These are phyloP conservation scores for Archips xylosteana DNA, from an alignment of 2,888 invertebrate genomes.

Conservation along the genomic window DNA sequence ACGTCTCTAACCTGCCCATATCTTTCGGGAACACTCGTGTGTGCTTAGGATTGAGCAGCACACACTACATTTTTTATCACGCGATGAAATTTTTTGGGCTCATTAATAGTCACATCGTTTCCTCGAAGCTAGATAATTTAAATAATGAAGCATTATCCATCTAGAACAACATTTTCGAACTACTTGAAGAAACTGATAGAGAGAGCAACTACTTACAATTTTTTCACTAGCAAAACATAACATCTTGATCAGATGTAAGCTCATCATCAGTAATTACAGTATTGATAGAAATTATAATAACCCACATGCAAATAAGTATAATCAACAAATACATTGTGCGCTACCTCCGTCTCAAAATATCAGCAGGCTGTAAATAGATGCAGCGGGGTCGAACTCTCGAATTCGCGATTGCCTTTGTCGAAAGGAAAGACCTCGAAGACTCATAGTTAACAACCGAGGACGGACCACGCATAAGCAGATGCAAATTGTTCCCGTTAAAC, in stretches of 20 bases:
- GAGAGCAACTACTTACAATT: background rate
- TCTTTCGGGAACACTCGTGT: slow-evolving; percentile 77
- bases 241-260: background rate
- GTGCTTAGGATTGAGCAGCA: slow-evolving; percentile 68
- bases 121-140: background rate
- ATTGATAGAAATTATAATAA: background rate
- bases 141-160: background rate
- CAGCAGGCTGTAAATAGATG: slow-evolving; percentile 34
- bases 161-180: background rate
- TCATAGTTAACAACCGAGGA: slow-evolving; percentile 81
- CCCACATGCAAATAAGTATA: slow-evolving; percentile 26
- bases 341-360: slow-evolving; percentile 18
- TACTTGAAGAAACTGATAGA: background rate
- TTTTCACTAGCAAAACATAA: background rate
- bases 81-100: slow-evolving; percentile 30
- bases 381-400: slow-evolving; percentile 32
- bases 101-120: slow-evolving; percentile 16
- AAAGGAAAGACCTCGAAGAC: slow-evolving; percentile 61
- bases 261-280: background rate
- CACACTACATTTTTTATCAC: slow-evolving; percentile 48
- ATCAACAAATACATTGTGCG: slow-evolving; percentile 19
- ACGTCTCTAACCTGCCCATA: slow-evolving; percentile 82
- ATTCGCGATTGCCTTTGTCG: slow-evolving; percentile 51
- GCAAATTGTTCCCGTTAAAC: slow-evolving; percentile 85
- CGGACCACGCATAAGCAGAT: slow-evolving; percentile 82